phyloP scores from a whole-genome alignment of 2,113 vertebrate species.

The Bagarius yarrelli region DNA sequence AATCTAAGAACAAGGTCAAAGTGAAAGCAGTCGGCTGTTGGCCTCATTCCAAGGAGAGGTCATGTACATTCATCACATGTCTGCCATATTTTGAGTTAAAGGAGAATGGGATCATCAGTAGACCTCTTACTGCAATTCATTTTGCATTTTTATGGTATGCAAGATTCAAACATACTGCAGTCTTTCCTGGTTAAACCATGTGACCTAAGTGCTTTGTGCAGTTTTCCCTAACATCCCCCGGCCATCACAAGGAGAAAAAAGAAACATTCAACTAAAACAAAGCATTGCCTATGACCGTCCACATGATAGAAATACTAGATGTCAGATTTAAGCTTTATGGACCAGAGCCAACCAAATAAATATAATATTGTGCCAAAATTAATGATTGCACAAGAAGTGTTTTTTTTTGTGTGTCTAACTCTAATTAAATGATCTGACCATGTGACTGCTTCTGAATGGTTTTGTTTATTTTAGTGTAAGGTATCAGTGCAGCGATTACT shows the following conservation, averaged over 20 bases:
- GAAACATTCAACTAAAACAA: constrained; percentile 12
- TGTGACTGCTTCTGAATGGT: background rate
- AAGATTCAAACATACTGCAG: background rate
- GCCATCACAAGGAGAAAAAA: background rate
- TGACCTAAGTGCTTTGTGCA: constrained; percentile 12
- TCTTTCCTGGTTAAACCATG: constrained; percentile 22
- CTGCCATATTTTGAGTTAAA: background rate
- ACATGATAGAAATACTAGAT: background rate
- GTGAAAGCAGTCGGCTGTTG: background rate
- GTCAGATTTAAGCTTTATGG: background rate
- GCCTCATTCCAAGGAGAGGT: constrained; percentile 32
- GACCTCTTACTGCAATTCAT: background rate
- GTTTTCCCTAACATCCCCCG: background rate
- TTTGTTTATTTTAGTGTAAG: background rate
- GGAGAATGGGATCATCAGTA: too few relatives aligned
- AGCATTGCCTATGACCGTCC: constrained; percentile 8
- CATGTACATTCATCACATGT: background rate
- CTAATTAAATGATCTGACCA: background rate
- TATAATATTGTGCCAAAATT: background rate
- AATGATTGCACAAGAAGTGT: background rate
- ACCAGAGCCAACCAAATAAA: background rate
- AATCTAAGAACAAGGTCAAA: background rate
- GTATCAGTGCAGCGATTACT: background rate
- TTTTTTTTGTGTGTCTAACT: background rate
- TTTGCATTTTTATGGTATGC: background rate